Conservation (phyloP, 2,888 invertebrate genomes). For the Caenorhabditis uteleia region DNA sequence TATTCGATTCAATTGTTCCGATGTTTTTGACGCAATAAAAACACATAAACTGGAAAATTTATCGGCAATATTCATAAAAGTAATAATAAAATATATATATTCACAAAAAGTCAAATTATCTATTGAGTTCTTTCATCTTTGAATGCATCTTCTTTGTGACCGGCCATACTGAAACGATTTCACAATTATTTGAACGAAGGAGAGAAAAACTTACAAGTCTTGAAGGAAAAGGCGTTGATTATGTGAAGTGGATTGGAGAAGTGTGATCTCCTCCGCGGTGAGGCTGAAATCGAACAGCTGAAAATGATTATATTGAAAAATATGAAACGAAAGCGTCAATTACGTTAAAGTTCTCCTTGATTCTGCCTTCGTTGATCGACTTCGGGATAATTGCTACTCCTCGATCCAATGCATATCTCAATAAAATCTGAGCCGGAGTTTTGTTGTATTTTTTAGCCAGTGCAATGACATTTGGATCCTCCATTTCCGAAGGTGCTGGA, state of each 20-base stretch:
- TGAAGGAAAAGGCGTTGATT: slow-evolving; percentile 30
- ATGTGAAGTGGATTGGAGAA: slow-evolving; percentile 13
- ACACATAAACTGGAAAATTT: no score
- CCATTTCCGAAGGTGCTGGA: slow-evolving; percentile 25
- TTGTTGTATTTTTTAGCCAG: slow-evolving; percentile 47
- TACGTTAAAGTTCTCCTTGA: slow-evolving; percentile 18
- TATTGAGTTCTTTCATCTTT: neutral
- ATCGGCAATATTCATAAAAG: no score
- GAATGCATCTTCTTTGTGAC: slow-evolving; percentile 45
- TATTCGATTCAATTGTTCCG: no score
- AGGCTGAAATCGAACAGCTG: slow-evolving; percentile 25
- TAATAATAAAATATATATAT: no score
- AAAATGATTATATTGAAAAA: neutral
- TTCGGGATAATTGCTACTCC: slow-evolving; percentile 31
- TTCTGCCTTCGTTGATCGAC: slow-evolving; percentile 14
- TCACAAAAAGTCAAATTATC: no score
- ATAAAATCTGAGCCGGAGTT: slow-evolving; percentile 43
- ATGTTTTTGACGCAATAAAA: no score
- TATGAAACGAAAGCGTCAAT: neutral
- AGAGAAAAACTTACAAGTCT: slow-evolving; percentile 24
- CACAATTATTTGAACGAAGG: neutral
- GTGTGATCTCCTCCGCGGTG: slow-evolving; percentile 15
- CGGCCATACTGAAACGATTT: slow-evolving; percentile 39
- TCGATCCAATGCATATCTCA: slow-evolving; percentile 19
- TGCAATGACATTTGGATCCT: slow-evolving; percentile 71